A percentile compares a stretch with the other conserved stretches of the same genome.
Evolutionary conservation across 2,797 vertebrate genomes (phyloP).

Genomic region (Synaphobranchus kaupii): DNA sequence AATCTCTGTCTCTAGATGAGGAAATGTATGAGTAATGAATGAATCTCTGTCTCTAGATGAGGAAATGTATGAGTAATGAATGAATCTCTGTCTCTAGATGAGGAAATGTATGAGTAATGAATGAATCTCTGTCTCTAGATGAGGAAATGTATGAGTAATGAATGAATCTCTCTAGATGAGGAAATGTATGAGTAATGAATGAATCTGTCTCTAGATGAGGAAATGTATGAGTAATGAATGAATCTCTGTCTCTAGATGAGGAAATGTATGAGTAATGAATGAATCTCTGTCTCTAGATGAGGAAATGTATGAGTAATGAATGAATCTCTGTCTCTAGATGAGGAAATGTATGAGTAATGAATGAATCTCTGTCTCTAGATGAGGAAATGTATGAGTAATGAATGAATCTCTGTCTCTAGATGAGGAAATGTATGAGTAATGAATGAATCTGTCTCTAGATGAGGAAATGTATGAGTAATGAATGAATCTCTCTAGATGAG

Average conservation of each 20-base stretch:
- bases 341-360: too few relatives aligned
- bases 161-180: constrained; percentile 52
- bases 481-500: constrained; percentile 52
- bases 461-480: too few relatives aligned
- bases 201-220: constrained; percentile 59
- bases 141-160: too few relatives aligned
- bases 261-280: too few relatives aligned
- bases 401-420: constrained; percentile 26
- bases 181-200: constrained; percentile 54
- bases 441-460: constrained; percentile 32
- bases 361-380: constrained; percentile 34
- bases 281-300: constrained; percentile 52
- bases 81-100: constrained; percentile 47
- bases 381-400: too few relatives aligned
- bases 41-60: constrained; percentile 52
- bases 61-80: too few relatives aligned
- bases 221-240: too few relatives aligned
- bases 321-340: constrained; percentile 47
- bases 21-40: too few relatives aligned
- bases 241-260: constrained; percentile 52
- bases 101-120: too few relatives aligned
- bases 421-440: constrained; percentile 68
- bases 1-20: constrained; percentile 52
- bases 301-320: too few relatives aligned
- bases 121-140: constrained; percentile 34